phyloP scores from a whole-genome alignment of 2,888 invertebrate species.

The Podabrus alpinus region DNA sequence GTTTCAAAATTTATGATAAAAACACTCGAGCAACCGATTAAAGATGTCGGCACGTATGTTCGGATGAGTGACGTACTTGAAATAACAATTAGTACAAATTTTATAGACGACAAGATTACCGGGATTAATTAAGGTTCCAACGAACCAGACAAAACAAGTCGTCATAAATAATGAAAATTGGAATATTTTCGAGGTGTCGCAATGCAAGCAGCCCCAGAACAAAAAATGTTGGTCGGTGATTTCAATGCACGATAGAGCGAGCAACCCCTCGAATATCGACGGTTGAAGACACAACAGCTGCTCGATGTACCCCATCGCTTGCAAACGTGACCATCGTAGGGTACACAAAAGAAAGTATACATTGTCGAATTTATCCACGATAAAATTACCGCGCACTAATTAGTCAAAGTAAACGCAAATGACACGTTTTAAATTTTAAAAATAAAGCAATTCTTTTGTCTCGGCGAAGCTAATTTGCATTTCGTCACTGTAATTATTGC shows the following conservation, averaged over 20 bases:
- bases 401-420: not conserved
- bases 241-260: not conserved
- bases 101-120: not conserved
- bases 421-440: not conserved
- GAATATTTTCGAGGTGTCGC: not conserved
- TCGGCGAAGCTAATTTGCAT: not conserved
- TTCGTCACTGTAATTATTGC: not conserved
- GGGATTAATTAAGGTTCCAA: not conserved
- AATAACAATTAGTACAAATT: not conserved
- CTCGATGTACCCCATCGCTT: not conserved
- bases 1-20: not conserved
- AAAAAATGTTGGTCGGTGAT: not conserved
- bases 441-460: slow-evolving; percentile 5
- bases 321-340: not conserved
- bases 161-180: not conserved
- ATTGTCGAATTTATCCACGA: not conserved
- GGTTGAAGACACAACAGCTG: not conserved
- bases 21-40: not conserved
- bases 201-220: not conserved
- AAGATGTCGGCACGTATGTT: not conserved
- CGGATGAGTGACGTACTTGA: not conserved
- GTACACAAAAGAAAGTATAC: not conserved
- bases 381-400: not conserved
- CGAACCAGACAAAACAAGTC: not conserved
- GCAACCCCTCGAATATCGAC: not conserved